Base-by-base conservation (phyloP, 2,888 invertebrate genomes). In the Temnothorax ravouxi region DNA sequence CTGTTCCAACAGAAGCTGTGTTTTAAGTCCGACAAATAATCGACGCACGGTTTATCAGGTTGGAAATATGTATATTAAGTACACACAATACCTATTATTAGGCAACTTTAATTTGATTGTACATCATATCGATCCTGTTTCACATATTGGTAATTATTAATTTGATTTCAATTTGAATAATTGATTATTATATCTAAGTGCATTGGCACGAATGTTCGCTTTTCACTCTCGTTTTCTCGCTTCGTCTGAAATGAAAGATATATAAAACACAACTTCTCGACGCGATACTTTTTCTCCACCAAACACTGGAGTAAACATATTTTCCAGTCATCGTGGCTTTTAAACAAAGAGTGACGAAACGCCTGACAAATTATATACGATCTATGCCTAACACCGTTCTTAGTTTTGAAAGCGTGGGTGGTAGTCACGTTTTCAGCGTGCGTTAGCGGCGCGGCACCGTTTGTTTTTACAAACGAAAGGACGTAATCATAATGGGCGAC, bases 401-500 rank as follows among this genome's bases (percentile, higher is more conserved):
- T 64, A 47, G 50, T 66, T 75, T 62, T 21, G 9, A 67, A 77
- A 76, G 71, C 61, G 66, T 47, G 66, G 81, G 83, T 69, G 83
- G 79, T 67, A 84, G 77, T 81, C 84, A 82, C 69, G 72, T 61
- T 59, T 72, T 72, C 56, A 88, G 67, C 88, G 8, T 69, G 54
- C 21, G 75, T 34, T 47, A 44, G 52, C 56, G 54, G 52, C 69
- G 75, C 75, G 83, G 79, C 82, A 77, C 80, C 87, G 86, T 91
- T 92, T 91, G 88, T 87, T 91, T 89, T 88, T 86, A 81, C 88
- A 84, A 91, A 92, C 90, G 92, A 89, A 90, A 92, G 90, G 86
- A 91, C 90, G 88, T 87, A 91, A 88, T 89, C 81, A 80, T 92
- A 93, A 93, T 93, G 90, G 91, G 87, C 90, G 88, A 93, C 93